phyloP scores from a whole-genome alignment of 2,888 invertebrate genomes.

The Cosmia pyralina region DNA sequence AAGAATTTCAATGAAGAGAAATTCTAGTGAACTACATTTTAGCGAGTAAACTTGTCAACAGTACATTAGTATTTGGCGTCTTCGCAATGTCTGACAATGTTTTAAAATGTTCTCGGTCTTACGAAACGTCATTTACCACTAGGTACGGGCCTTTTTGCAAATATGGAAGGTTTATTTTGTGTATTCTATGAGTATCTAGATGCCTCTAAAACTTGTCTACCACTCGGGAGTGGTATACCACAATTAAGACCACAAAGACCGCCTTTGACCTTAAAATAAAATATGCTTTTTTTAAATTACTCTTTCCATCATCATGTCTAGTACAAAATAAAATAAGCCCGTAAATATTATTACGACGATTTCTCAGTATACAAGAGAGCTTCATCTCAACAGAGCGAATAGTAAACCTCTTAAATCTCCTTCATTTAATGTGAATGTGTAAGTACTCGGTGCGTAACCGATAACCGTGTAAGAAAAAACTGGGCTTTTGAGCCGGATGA shows the following conservation, averaged over 20 bases:
- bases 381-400: slow-evolving; percentile 12
- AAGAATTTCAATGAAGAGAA: slow-evolving; percentile 31
- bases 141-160: neutral
- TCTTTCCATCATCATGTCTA: neutral
- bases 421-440: slow-evolving; percentile 44
- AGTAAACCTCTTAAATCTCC: slow-evolving; percentile 31
- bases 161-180: slow-evolving; percentile 19
- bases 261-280: neutral
- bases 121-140: slow-evolving; percentile 26
- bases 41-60: slow-evolving; percentile 34
- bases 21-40: slow-evolving; percentile 35
- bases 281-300: neutral
- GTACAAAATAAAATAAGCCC: slow-evolving; percentile 19
- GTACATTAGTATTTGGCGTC: slow-evolving; percentile 37
- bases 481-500: neutral
- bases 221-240: neutral
- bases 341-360: slow-evolving; percentile 14
- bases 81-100: slow-evolving; percentile 19
- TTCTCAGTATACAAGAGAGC: neutral
- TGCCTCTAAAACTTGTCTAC: neutral
- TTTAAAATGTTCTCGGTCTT: slow-evolving; percentile 43
- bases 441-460: slow-evolving; percentile 10
- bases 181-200: neutral
- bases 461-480: neutral
- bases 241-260: neutral